phyloP scores from a whole-genome alignment of 2,113 vertebrate species.

The Pygoscelis antarcticus region DNA sequence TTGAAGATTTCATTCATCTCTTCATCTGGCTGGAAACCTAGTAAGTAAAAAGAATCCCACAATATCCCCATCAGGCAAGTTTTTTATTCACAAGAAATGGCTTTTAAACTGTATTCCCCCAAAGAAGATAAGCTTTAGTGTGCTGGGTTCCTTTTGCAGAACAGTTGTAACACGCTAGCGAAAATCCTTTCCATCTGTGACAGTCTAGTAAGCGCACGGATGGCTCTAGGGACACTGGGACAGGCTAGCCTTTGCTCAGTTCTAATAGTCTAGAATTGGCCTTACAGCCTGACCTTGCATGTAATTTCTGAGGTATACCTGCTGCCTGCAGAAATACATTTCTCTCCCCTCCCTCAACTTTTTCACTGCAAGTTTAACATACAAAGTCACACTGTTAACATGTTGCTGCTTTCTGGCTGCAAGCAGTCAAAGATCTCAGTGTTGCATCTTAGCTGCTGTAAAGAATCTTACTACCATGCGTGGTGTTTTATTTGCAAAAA shows the following conservation, averaged over 20 bases:
- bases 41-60: constrained; percentile 17
- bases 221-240: neutral
- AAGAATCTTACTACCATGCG: neutral
- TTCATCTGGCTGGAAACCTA: constrained; percentile 88
- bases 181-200: neutral
- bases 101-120: neutral
- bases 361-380: neutral
- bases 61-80: neutral
- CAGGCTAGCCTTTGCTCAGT: neutral
- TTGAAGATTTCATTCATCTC: constrained; percentile 91
- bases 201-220: neutral
- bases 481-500: neutral
- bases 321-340: neutral
- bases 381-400: neutral
- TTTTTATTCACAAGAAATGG: neutral
- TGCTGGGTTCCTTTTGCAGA: neutral
- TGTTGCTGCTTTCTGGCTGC: neutral
- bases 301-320: accelerated
- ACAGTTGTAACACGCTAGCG: neutral
- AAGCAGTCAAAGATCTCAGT: neutral
- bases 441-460: neutral
- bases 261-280: neutral
- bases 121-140: neutral
- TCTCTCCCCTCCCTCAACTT: neutral
- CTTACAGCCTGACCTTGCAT: neutral